Evolutionary conservation across 2,113 vertebrate genomes (phyloP).

Genomic region (Camelus dromedarius): DNA sequence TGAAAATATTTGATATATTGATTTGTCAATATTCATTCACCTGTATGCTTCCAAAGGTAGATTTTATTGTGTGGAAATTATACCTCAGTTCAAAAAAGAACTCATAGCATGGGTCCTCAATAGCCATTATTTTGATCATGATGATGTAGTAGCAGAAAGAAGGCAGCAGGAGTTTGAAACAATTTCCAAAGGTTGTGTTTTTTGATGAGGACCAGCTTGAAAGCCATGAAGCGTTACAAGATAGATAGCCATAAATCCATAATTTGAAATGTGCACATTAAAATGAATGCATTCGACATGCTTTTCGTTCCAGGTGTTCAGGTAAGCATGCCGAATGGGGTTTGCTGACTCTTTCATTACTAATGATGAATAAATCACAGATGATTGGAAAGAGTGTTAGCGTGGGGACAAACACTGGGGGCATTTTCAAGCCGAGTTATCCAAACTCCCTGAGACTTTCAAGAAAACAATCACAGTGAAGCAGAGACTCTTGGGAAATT

Average conservation of each 20-base stretch:
- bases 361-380: conserved; percentile 61
- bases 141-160: neutral
- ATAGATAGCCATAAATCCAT: neutral
- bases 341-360: conserved; percentile 9
- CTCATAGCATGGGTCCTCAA: neutral
- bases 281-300: conserved; percentile 52
- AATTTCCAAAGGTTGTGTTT: conserved; percentile 23
- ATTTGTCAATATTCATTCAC: neutral
- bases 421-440: fast-evolving
- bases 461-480: conserved; percentile 1
- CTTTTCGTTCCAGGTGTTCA: conserved; percentile 59
- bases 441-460: neutral
- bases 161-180: neutral
- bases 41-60: neutral
- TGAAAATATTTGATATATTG: neutral
- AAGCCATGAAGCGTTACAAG: conserved; percentile 48
- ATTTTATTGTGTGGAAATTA: neutral
- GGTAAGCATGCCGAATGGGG: conserved; percentile 17
- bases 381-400: neutral
- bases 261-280: conserved; percentile 61
- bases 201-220: conserved; percentile 33
- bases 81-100: neutral
- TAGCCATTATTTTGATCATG: neutral
- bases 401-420: neutral
- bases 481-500: neutral